These are phyloP conservation scores for Pocillopora meandrina DNA, from an alignment of 92 coral and sea anemone genomes.

Conservation along the genomic window DNA sequence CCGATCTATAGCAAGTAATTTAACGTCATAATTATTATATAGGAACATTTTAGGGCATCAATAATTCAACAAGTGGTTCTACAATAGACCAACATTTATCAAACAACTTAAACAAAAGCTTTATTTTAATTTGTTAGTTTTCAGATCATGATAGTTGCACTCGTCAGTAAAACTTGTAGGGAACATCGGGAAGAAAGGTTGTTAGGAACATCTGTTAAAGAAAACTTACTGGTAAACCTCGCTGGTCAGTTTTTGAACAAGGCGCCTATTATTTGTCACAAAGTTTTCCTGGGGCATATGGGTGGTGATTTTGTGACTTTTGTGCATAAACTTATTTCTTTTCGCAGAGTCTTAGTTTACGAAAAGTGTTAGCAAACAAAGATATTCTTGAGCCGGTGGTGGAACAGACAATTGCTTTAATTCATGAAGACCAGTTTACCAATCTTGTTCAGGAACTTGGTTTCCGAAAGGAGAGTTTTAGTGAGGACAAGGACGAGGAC, in stretches of 20 bases:
- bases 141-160: too few relatives aligned
- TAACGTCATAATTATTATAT: too few relatives aligned
- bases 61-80: too few relatives aligned
- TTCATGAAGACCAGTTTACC: conserved; percentile 69
- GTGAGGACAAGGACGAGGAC: neutral
- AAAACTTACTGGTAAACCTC: too few relatives aligned
- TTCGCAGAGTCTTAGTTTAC: conserved; percentile 48
- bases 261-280: too few relatives aligned
- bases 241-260: too few relatives aligned
- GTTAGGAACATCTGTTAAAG: neutral
- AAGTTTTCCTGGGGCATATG: too few relatives aligned
- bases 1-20: neutral
- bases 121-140: too few relatives aligned
- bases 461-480: conserved; percentile 28
- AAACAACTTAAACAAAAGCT: too few relatives aligned
- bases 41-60: too few relatives aligned
- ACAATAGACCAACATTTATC: too few relatives aligned
- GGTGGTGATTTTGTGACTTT: neutral
- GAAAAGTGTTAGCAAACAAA: conserved; percentile 75
- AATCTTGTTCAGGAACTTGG: conserved; percentile 61
- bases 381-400: conserved; percentile 68
- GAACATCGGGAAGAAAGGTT: neutral
- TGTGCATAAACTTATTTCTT: neutral
- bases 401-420: conserved; percentile 58
- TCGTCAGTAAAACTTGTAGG: neutral